phyloP scores from a whole-genome alignment of 2,113 vertebrate species.

The Embiotoca jacksoni region DNA sequence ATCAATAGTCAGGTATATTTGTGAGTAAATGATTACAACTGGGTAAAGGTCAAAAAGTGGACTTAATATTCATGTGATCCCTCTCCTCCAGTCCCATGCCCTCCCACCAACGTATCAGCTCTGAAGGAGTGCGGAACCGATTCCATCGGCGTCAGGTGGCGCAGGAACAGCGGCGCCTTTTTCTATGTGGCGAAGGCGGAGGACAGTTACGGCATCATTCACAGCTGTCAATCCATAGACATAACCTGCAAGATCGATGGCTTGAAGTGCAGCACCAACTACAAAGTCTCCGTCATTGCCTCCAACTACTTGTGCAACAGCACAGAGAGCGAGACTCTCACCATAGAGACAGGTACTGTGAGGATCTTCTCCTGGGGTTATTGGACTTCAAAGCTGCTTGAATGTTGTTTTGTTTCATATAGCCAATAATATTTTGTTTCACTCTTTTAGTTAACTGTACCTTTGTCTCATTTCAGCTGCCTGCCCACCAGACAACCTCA shows the following conservation, averaged over 20 bases:
- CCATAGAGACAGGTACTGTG: slow-evolving; percentile 81
- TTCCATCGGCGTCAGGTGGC: slow-evolving; percentile 76
- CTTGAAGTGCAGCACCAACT: slow-evolving; percentile 81
- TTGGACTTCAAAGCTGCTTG: neutral
- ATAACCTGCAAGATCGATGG: slow-evolving; percentile 67
- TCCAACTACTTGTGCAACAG: slow-evolving; percentile 84
- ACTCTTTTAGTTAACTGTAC: neutral
- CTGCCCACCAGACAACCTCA: slow-evolving; percentile 75
- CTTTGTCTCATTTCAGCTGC: slow-evolving; percentile 64
- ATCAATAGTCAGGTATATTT: too few relatives aligned
- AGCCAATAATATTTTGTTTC: neutral
- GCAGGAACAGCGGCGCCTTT: slow-evolving; percentile 54
- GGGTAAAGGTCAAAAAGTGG: neutral
- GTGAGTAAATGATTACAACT: neutral
- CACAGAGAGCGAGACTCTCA: slow-evolving; percentile 69
- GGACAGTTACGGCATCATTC: slow-evolving; percentile 54
- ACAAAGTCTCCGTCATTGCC: slow-evolving; percentile 70
- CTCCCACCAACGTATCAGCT: slow-evolving; percentile 70
- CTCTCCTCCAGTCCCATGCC: slow-evolving; percentile 79
- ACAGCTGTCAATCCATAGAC: slow-evolving; percentile 67
- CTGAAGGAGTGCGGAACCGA: slow-evolving; percentile 72
- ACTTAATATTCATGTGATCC: neutral
- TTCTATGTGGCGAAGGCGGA: slow-evolving; percentile 71
- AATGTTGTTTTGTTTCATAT: neutral
- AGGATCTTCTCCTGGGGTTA: neutral